These are phyloP conservation scores for Eulemur macaco DNA, from an alignment of 2,113 vertebrate species.

Conservation along the genomic window DNA sequence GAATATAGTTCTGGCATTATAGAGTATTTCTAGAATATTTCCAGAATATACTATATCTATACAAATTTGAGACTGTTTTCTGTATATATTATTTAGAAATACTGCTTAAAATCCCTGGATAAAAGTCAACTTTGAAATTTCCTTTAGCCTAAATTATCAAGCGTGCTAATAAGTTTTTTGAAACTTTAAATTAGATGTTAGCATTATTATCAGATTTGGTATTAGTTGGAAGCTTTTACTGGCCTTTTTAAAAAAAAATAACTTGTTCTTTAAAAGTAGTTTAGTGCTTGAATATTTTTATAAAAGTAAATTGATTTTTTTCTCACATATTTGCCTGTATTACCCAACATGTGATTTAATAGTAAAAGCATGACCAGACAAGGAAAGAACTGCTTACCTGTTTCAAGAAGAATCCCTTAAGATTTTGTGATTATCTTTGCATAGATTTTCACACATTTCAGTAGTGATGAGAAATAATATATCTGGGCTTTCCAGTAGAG, in stretches of 20 bases:
- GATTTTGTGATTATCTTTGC: conserved; percentile 40
- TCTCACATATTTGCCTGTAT: background rate
- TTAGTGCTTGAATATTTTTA: conserved; percentile 50
- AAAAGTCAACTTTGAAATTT: conserved; percentile 35
- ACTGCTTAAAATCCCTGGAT: background rate
- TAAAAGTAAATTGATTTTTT: background rate
- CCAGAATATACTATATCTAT: background rate
- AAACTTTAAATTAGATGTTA: conserved; percentile 17
- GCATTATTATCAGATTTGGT: background rate
- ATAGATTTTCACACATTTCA: conserved; percentile 34
- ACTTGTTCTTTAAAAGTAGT: background rate
- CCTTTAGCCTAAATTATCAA: conserved; percentile 23
- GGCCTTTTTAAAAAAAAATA: background rate
- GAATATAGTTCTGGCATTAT: background rate
- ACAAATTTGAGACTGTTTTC: background rate
- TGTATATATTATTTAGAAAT: conserved; percentile 1
- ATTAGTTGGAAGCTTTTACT: conserved; percentile 32
- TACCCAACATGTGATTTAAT: conserved; percentile 39
- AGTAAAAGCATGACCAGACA: conserved; percentile 16
- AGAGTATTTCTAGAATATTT: background rate
- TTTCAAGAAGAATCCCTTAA: conserved; percentile 46
- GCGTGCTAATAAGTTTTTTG: background rate
- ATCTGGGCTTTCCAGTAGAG: conserved; percentile 4
- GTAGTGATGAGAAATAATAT: conserved; percentile 32
- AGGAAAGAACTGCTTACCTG: conserved; percentile 4